phyloP scores from a whole-genome alignment of 2,888 invertebrate genomes.

The Chelonus formosanus region DNA sequence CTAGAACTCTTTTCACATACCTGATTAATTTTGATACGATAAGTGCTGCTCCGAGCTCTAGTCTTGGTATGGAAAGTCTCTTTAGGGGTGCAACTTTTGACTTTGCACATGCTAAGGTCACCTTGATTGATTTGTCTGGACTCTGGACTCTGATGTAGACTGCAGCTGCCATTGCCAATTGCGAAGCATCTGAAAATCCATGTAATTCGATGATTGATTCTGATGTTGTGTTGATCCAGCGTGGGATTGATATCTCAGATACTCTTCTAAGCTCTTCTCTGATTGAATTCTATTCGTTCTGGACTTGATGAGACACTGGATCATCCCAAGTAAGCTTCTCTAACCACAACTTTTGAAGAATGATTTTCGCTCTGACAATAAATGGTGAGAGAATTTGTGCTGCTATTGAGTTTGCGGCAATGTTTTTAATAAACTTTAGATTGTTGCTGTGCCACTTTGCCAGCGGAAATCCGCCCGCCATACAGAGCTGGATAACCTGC shows the following conservation, averaged over 20 bases:
- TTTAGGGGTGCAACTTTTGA: constrained; percentile 31
- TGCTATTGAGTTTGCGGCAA: no score
- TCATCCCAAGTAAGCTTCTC: constrained; percentile 37
- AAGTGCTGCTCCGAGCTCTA: no score
- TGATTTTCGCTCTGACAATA: constrained; percentile 36
- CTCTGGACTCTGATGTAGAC: no score
- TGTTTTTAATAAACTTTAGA: background rate
- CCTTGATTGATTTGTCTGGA: no score
- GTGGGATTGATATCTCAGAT: constrained; percentile 27
- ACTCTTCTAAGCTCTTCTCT: constrained; percentile 23
- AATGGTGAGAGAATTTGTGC: constrained; percentile 27
- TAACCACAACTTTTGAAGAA: constrained; percentile 39
- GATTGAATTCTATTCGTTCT: constrained; percentile 22
- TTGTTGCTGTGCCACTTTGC: constrained; percentile 32
- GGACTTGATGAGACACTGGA: background rate
- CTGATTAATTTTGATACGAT: no score
- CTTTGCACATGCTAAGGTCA: constrained; percentile 21
- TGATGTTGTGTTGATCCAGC: constrained; percentile 27
- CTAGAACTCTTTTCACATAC: no score
- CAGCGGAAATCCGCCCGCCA: constrained; percentile 32
- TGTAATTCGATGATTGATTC: constrained; percentile 31
- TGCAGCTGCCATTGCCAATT: constrained; percentile 37
- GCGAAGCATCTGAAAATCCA: constrained; percentile 40
- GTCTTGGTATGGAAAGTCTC: no score
- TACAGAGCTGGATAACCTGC: constrained; percentile 24